Evolutionary conservation across 2,888 invertebrate genomes (phyloP), one percentile per base, ranked within the genome.

Genomic region (Xestobium rufovillosum): DNA sequence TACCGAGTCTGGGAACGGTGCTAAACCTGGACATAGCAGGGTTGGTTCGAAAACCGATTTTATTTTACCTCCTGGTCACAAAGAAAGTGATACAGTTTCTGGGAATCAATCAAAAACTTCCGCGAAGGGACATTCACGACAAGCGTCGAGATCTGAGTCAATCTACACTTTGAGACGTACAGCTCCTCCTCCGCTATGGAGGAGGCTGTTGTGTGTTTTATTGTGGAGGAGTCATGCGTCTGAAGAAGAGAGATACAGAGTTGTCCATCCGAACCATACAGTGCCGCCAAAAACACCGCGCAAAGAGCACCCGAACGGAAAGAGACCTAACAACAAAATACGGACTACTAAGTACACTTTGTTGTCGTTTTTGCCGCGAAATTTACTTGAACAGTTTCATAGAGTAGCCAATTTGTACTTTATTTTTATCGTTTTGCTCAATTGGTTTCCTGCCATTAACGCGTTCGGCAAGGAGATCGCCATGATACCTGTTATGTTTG

Each of bases 341-440:
- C 78, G 89, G 64, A 94, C 94, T 65, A 92, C 92, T 35, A 95
- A 96, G 69, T 97, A 97, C 66, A 92, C 92, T 14, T 60, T 90
- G 41, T 70, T 94, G 49, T 92, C 90, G 52, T 97, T 97, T 69
- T 69, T 97, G 59, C 95, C 96, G 39, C 87, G 94, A 67, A 96
- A 96, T 69, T 72, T 97, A 43, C 78, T 95, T 66, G 95, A 96
- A 70, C 96, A 97, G 70, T 95, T 97, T 66, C 95, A 95, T 68
- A 80, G 96, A 44, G 89, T 94, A 60, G 96, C 96, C 45, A 97
- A 97, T 73, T 73, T 97, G 57, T 97, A 96, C 72, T 97, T 97
- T 69, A 84, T 96, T 60, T 89, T 94, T 62, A 94, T 97, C 62
- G 92, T 95, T 55, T 70, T 94, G 52, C 76, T 96, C 47, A 96